phyloP scores from a whole-genome alignment of 2,113 vertebrate genomes.

The Nothobranchius kuhntae region DNA sequence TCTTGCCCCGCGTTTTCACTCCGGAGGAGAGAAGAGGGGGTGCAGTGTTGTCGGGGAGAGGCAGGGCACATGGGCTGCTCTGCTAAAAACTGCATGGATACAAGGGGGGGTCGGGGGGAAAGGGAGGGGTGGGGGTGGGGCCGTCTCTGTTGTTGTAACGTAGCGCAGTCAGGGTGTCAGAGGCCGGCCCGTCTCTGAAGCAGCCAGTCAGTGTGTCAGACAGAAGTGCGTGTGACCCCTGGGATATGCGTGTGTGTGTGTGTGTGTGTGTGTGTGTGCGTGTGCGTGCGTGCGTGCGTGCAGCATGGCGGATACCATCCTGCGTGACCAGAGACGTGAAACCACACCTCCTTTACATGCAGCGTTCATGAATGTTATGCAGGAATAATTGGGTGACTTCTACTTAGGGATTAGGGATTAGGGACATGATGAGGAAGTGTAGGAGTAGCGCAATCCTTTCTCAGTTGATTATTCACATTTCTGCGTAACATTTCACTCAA shows the following conservation, averaged over 20 bases:
- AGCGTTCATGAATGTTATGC: not conserved
- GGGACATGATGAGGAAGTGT: no score
- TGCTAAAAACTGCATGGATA: slow-evolving; percentile 84
- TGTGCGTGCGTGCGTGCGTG: slow-evolving; percentile 8
- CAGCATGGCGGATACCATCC: slow-evolving; percentile 45
- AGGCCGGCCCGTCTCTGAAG: slow-evolving; percentile 61
- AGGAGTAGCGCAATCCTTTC: no score
- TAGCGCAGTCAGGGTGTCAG: slow-evolving; percentile 72
- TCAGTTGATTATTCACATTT: no score
- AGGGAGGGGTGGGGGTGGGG: slow-evolving; percentile 33
- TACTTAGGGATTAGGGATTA: no score
- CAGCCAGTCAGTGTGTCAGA: slow-evolving; percentile 66
- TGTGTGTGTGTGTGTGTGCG: not conserved
- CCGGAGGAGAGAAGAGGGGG: slow-evolving; percentile 33
- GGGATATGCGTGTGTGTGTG: not conserved
- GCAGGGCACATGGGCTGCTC: slow-evolving; percentile 59
- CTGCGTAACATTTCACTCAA: no score
- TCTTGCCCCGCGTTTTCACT: slow-evolving; percentile 61
- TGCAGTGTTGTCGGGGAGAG: slow-evolving; percentile 26
- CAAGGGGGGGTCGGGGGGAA: slow-evolving; percentile 70
- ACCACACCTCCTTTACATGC: slow-evolving; percentile 51
- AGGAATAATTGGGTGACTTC: no score
- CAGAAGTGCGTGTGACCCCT: slow-evolving; percentile 38
- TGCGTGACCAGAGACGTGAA: slow-evolving; percentile 24
- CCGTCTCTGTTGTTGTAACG: slow-evolving; percentile 56